These are phyloP conservation scores for Platorchestia sp. DNA, from an alignment of 1,140 invertebrate species.

Conservation along the genomic window DNA sequence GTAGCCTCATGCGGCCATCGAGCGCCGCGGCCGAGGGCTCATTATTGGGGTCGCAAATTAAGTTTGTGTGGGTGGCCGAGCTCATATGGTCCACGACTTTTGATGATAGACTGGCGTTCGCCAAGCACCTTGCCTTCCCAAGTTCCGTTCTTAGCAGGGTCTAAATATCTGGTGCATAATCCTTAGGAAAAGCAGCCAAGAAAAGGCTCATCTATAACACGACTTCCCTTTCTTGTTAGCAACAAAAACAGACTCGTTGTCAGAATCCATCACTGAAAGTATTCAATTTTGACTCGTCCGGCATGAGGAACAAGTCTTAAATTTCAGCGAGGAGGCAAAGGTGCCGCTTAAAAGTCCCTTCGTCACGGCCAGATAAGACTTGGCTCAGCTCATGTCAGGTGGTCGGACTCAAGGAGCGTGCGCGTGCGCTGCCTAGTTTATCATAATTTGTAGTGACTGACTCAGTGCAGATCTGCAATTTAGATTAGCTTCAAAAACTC, in stretches of 20 bases:
- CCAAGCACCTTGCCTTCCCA: background rate
- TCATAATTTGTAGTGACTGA: slow-evolving; percentile 25
- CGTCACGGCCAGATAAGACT: slow-evolving; percentile 14
- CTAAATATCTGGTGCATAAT: background rate
- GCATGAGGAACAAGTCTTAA: slow-evolving; percentile 30
- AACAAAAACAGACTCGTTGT: slow-evolving; percentile 16
- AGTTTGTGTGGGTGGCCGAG: background rate
- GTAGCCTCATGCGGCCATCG: background rate
- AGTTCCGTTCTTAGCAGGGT: background rate
- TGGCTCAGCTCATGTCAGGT: background rate
- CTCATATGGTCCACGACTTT: background rate
- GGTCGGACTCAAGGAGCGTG: slow-evolving; percentile 11
- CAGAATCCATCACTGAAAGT: slow-evolving; percentile 25
- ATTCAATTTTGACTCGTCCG: slow-evolving; percentile 42
- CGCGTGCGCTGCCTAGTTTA: background rate
- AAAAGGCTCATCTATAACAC: background rate
- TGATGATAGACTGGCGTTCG: background rate
- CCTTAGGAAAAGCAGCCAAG: background rate
- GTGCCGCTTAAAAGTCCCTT: background rate
- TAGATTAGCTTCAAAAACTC: background rate
- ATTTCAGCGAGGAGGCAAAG: background rate
- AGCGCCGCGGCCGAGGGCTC: background rate
- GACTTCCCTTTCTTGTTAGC: slow-evolving; percentile 26
- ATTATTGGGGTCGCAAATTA: background rate
- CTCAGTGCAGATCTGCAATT: slow-evolving; percentile 27